Base-by-base conservation (phyloP, 2,113 vertebrate genomes). In the Elephas maximus region DNA sequence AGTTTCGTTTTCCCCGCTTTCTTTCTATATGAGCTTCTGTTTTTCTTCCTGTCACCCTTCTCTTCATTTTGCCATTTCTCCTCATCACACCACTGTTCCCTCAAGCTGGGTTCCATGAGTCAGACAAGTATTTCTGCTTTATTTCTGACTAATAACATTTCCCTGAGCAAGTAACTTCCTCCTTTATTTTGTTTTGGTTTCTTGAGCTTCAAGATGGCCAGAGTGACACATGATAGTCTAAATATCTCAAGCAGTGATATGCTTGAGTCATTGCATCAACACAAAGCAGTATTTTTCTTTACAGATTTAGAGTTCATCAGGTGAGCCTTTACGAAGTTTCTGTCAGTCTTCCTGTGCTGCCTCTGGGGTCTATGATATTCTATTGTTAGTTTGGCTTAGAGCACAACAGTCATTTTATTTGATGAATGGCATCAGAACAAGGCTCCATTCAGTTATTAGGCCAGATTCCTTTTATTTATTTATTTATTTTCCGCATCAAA, bases 81-180 rank as follows among this genome's bases (percentile, higher is more conserved):
- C 77, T 84, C 21, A 21, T 15, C 23, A 3, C 4, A 18, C 33
- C 17, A 7, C 73, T 44, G 62, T 79, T 11, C 69, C 77, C 73
- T 12, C 23, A 67, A 76, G 45, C 69, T 3, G 5, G 57, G 71
- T 45, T 26, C n/a, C 77, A 41, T 45, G 80, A 94, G 62, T 88
- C 92, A 86, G 41, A 33, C 41, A 15, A 23, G 30, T 78, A 37
- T 67, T 96, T 94, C 69, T 89, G 44, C 69, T 89, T 82, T 69
- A 45, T n/a, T 88, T 84, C 90, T 87, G 41, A 93, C 60, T 76
- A 67, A 78, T 18, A 87, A 62, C n/a, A 30, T 60, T 87, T 94
- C 53, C 87, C 45, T 2, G 1, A 78, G 87, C 71, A 90, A 63
- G 21, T 10, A 53, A 82, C 60, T 91, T 96, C 90, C 51, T 91